A percentile compares a stretch with the other conserved stretches of the same genome.
These are phyloP conservation scores for Leucoraja ocellata DNA, from an alignment of 2,797 vertebrate genomes.

Conservation along the genomic window DNA sequence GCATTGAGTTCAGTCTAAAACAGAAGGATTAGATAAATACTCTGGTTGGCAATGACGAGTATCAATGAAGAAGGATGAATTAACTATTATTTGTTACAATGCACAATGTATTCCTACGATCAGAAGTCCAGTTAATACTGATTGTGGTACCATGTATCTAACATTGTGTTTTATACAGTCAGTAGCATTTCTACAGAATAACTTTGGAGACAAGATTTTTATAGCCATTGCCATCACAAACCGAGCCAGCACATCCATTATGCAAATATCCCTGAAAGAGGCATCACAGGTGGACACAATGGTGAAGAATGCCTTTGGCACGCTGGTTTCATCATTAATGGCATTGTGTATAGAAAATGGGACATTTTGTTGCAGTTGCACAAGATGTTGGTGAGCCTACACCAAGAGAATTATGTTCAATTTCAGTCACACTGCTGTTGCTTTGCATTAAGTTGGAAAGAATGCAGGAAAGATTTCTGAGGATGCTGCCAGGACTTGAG, in stretches of 20 bases:
- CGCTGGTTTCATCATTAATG: too few species aligned
- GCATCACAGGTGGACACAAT: too few species aligned
- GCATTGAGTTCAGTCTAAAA: background rate
- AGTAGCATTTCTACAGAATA: background rate
- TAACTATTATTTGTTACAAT: background rate
- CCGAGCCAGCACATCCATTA: background rate
- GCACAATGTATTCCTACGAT: background rate
- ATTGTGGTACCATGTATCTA: background rate
- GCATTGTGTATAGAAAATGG: too few species aligned
- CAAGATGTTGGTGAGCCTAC: too few species aligned
- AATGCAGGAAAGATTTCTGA: too few species aligned
- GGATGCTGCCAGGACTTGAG: too few species aligned
- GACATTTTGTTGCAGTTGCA: too few species aligned
- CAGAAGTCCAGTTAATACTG: constrained; percentile 1
- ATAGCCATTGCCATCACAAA: background rate
- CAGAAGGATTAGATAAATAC: background rate
- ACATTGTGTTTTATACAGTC: background rate
- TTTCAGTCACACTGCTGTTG: too few species aligned
- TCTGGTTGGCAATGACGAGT: background rate
- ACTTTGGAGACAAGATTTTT: background rate
- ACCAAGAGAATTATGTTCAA: too few species aligned
- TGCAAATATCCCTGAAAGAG: background rate
- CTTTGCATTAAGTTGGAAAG: too few species aligned
- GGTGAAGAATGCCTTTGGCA: too few species aligned
- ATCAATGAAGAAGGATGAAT: background rate